Base-by-base conservation (phyloP, 2,888 invertebrate species). In the Platynereis dumerilii region DNA sequence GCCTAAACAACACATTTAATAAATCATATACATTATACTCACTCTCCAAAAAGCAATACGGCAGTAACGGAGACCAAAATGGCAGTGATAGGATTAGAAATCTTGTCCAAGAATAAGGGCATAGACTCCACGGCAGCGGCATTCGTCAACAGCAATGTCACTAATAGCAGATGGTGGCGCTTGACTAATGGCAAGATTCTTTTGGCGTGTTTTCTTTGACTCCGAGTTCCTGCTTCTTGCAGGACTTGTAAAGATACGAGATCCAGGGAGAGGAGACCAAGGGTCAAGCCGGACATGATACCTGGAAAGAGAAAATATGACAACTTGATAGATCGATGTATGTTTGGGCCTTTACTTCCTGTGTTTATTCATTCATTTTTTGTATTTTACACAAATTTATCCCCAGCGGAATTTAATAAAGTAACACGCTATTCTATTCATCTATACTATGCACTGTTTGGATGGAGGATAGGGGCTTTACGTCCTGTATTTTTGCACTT, bases 21-120 rank as follows among this genome's bases (percentile, higher is more conserved):
- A n/a, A n/a, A n/a, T n/a, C n/a, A n/a, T n/a, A n/a, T n/a, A n/a
- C n/a, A n/a, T n/a, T n/a, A 34, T 7, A 34, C 34, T 34, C 34
- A 83, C 83, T 83, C 83, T 72, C 83, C 83, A 77, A 83, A 82
- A 48, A 83, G 72, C 1, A 83, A 75, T 1, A 83, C 83, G 45
- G 82, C 82, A 20, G 81, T 78, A 1, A 81, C 80, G 26, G 83
- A 83, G 2, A 82, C 80, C 20, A 75, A 59, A 39, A 83, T 76
- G 15, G 83, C 83, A 27, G 74, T 78, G 28, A 83, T 65, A 3
- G 82, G 81, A 65, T 78, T 76, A 1, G 82, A 82, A 3, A 83
- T 75, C 52, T 75, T 65, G 69, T 83, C 82, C 61, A 83, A 65
- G 64, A 80, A 83, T 12, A 83, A 76, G n/a, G 83, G 83, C 82